Evolutionary conservation across 2,113 vertebrate species (phyloP), one percentile per base, ranked within the genome.

Genomic region (Mugil cephalus): DNA sequence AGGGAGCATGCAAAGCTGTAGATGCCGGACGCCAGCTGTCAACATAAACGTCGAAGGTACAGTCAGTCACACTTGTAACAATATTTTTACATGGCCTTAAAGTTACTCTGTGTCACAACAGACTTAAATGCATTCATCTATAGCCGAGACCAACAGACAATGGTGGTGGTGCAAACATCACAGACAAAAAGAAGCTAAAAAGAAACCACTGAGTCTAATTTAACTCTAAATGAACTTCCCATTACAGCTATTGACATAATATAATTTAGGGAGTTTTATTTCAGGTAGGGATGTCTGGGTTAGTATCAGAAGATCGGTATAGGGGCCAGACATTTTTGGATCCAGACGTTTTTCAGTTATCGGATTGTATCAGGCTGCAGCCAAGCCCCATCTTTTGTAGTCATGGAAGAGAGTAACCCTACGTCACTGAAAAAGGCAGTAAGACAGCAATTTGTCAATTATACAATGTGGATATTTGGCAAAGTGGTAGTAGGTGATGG

Each of bases 1-100:
- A 99, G 93, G 85, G 96, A 98, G 88, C 96, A 98, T 0, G 95
- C 94, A 90, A 99, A 99, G 90, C 92, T 95, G 91, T 99, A 99
- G 93, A 99, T 98, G 85, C 94, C 95, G 52, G 96, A 96, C 7
- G 98, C 94, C 90, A 99, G 93, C 98, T 99, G 93, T 13, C 93
- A 91, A 86, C 47, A 94, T 39, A 86, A 30, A 94, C 84, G 74
- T 38, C 79, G 77, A 59, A 46, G 83, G 76, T 65, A 51, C 43
- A 76, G 55, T 73, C 73, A 80, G 64, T 77, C 51, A 82, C 59
- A 79, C 18, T 11, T 18, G 56, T 50, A 24, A 60, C 46, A 79
- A 55, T 15, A 80, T 48, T 61, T 55, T 68, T 53, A 53, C n/a
- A 59, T 47, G 35, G 47, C 18, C 64, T 7, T 24, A 11, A 69